Percentiles rank a stretch among this genome's conserved stretches.
Evolutionary conservation across 2,113 vertebrate genomes (phyloP).

Genomic region (Himantopus leucocephalus): DNA sequence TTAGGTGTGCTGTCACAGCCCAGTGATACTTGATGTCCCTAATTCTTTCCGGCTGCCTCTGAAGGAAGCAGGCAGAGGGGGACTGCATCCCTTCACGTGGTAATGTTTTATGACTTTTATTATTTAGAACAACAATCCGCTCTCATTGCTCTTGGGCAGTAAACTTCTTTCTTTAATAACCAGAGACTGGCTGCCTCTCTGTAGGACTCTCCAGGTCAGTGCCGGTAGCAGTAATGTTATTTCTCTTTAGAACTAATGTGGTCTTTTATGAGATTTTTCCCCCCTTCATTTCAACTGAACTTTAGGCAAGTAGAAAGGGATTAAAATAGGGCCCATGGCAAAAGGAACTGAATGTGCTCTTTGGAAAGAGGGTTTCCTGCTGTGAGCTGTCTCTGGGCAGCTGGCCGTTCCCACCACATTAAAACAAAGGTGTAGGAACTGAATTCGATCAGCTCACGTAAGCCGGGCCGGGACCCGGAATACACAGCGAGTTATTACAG

Average conservation of each 20-base stretch:
- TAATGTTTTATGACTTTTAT: constrained; percentile 37
- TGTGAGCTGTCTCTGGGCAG: constrained; percentile 29
- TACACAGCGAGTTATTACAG: not conserved
- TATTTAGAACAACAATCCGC: constrained; percentile 42
- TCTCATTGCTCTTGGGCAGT: constrained; percentile 28
- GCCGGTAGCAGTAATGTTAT: constrained; percentile 17
- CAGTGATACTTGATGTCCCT: not conserved
- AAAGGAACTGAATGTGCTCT: constrained; percentile 1
- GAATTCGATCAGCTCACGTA: not conserved
- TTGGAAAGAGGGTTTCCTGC: constrained; percentile 1
- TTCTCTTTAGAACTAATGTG: constrained; percentile 58
- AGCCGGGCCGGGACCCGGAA: not conserved
- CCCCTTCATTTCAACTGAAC: constrained; percentile 40
- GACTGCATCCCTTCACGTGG: not conserved
- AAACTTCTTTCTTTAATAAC: constrained; percentile 62
- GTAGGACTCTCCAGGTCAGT: constrained; percentile 21
- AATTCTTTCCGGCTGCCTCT: not conserved
- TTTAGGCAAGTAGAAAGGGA: constrained; percentile 38
- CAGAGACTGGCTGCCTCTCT: not conserved
- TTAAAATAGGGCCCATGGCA: constrained; percentile 31
- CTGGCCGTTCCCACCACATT: not conserved
- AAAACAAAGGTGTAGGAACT: constrained; percentile 15
- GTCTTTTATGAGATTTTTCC: constrained; percentile 36
- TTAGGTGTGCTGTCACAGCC: not conserved
- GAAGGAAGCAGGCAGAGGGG: not conserved